These are phyloP conservation scores for Cryptoblepharus egeriae DNA, from an alignment of 2,797 vertebrate genomes.

Conservation along the genomic window DNA sequence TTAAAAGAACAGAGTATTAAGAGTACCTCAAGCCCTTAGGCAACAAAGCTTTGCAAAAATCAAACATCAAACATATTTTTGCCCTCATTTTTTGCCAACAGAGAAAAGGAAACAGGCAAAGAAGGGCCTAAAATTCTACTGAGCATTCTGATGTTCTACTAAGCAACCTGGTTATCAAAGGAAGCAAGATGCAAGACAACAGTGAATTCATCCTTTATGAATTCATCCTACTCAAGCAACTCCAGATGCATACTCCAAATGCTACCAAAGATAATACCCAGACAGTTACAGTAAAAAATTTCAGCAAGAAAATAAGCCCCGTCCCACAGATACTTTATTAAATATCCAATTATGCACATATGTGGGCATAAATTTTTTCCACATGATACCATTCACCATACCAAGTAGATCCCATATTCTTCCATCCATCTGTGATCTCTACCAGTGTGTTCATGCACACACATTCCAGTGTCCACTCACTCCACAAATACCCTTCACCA, in stretches of 20 bases:
- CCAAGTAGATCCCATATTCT: no score
- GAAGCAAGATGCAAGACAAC: background rate
- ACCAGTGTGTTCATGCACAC: no score
- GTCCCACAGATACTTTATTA: background rate
- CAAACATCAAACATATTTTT: background rate
- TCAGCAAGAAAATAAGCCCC: background rate
- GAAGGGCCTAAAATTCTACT: conserved; percentile 29
- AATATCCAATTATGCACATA: background rate
- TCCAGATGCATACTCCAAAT: no score
- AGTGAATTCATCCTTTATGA: conserved; percentile 38
- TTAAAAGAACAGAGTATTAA: accelerated
- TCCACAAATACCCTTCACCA: no score
- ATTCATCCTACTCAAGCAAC: conserved; percentile 2
- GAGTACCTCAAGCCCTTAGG: background rate
- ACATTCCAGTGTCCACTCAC: no score
- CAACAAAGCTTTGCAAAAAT: conserved; percentile 1
- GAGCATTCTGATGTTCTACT: conserved; percentile 21
- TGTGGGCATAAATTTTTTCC: no score
- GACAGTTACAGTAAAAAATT: conserved; percentile 11
- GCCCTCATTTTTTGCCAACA: background rate
- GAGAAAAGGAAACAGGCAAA: background rate
- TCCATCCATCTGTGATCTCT: no score
- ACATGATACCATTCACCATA: no score
- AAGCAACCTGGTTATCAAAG: background rate
- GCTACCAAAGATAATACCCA: conserved; percentile 20